Percentiles rank a stretch among this genome's conserved stretches.
Evolutionary conservation across 2,797 vertebrate genomes (phyloP).

Genomic region (Tapera naevia): DNA sequence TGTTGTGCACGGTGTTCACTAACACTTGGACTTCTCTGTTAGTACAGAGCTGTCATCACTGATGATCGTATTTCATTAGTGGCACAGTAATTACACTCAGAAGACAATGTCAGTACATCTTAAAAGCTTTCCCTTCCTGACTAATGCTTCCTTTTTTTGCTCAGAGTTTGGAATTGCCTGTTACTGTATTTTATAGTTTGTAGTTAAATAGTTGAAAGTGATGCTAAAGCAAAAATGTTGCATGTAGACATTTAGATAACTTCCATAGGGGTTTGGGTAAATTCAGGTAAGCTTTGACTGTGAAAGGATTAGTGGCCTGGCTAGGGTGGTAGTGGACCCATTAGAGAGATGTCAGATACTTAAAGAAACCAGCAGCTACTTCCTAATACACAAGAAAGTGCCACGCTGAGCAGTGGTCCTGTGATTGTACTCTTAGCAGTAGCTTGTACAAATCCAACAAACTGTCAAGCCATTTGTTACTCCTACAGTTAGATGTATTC

Average conservation of each 20-base stretch:
- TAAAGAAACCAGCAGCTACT: not conserved
- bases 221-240: not conserved
- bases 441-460: not conserved
- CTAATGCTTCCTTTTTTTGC: not conserved
- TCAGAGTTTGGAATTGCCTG: not conserved
- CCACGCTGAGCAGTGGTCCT: not conserved
- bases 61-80: not conserved
- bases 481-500: not conserved
- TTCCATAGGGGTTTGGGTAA: not conserved
- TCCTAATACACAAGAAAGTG: not conserved
- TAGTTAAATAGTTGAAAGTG: not conserved
- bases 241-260: not conserved
- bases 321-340: not conserved
- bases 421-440: not conserved
- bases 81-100: not conserved
- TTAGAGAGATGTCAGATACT: not conserved
- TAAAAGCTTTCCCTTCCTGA: not conserved
- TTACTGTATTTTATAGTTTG: not conserved
- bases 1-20: not conserved
- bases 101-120: rapidly evolving
- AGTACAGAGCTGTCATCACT: not conserved
- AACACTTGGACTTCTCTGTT: not conserved
- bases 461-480: not conserved
- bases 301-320: not conserved
- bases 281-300: not conserved